These are phyloP conservation scores for Tokudaia tokunoshimensis DNA, from an alignment of 2,797 vertebrate species.

Conservation along the genomic window DNA sequence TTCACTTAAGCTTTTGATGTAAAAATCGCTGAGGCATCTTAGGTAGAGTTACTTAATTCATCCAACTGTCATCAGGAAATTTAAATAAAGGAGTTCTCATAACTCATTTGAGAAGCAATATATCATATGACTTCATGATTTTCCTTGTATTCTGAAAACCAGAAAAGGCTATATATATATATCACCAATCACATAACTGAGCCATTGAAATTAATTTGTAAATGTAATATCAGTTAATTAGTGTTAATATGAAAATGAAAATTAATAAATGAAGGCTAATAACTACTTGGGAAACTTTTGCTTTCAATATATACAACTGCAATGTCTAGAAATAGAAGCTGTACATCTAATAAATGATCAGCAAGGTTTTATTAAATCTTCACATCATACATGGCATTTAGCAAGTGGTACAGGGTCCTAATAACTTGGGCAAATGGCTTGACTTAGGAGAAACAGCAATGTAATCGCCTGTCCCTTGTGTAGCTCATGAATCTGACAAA, in stretches of 20 bases:
- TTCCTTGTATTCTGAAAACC: constrained; percentile 16
- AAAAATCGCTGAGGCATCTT: neutral
- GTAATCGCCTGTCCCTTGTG: neutral
- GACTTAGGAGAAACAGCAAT: neutral
- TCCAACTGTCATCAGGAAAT: neutral
- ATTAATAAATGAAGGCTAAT: constrained; percentile 20
- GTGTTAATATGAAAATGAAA: neutral
- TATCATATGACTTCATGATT: neutral
- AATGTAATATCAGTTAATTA: constrained; percentile 12
- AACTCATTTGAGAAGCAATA: constrained; percentile 35
- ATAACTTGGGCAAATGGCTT: neutral
- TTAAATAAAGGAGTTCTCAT: constrained; percentile 14
- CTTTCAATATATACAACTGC: constrained; percentile 3
- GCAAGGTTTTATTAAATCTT: neutral
- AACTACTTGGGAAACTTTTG: neutral
- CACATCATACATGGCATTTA: neutral
- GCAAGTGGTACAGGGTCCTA: neutral
- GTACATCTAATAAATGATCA: neutral
- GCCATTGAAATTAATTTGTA: neutral
- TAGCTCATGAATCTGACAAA: neutral
- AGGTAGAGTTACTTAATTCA: neutral
- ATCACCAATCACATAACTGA: neutral
- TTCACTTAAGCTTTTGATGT: neutral
- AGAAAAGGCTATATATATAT: neutral
- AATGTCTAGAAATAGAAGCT: constrained; percentile 16